These are phyloP conservation scores for Benthosema pterotum DNA, from an alignment of 2,797 vertebrate genomes.

Conservation along the genomic window DNA sequence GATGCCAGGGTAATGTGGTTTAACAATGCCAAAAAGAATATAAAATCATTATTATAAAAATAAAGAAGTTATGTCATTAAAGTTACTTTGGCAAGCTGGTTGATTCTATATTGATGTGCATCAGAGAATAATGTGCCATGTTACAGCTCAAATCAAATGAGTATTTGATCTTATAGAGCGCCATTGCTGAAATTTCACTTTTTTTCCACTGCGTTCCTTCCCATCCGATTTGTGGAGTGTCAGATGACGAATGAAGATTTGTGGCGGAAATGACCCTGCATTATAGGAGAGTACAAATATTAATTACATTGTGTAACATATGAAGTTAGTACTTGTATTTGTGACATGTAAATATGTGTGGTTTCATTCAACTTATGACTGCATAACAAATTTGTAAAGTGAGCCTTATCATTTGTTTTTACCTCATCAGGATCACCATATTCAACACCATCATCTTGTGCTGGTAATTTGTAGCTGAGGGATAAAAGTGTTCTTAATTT, in stretches of 20 bases:
- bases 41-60: slow-evolving; percentile 41
- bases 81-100: slow-evolving; percentile 82
- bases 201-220: slow-evolving; percentile 32
- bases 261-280: slow-evolving; percentile 97
- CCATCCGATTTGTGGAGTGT: slow-evolving; percentile 72
- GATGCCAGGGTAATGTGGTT: no score
- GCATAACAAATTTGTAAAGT: no score
- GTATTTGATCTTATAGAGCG: slow-evolving; percentile 46
- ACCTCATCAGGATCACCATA: slow-evolving; percentile 95
- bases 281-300: slow-evolving; percentile 23
- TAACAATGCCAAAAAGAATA: slow-evolving; percentile 13
- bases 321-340: not conserved
- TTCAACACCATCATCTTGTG: slow-evolving; percentile 86
- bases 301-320: not conserved
- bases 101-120: slow-evolving; percentile 69
- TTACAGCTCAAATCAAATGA: slow-evolving; percentile 42
- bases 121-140: slow-evolving; percentile 75
- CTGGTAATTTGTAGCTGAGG: slow-evolving; percentile 89
- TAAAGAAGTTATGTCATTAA: slow-evolving; percentile 46
- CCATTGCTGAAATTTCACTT: slow-evolving; percentile 51
- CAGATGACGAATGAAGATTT: slow-evolving; percentile 98
- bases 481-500: slow-evolving; percentile 32
- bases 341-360: not conserved
- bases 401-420: slow-evolving; percentile 33
- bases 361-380: not conserved